Evolutionary conservation across 1,140 invertebrate genomes (phyloP).

Genomic region (Zophobas atratus): DNA sequence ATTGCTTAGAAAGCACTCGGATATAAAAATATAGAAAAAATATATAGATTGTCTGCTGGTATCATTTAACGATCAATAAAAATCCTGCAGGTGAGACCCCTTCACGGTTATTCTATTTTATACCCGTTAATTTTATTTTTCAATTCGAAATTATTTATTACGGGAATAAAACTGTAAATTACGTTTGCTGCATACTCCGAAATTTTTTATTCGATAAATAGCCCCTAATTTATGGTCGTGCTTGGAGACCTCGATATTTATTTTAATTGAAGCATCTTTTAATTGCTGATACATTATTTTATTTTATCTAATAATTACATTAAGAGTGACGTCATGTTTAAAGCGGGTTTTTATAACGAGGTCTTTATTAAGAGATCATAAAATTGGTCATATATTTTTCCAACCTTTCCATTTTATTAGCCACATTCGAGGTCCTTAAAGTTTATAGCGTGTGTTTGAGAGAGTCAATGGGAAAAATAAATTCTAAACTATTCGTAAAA

Average conservation of each 20-base stretch:
- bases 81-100: background rate
- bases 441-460: constrained; percentile 9
- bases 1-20: too few relatives aligned
- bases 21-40: too few relatives aligned
- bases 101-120: background rate
- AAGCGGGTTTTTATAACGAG: constrained; percentile 26
- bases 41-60: background rate
- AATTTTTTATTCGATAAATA: background rate
- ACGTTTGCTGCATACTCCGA: background rate
- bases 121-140: constrained; percentile 8
- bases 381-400: constrained; percentile 37
- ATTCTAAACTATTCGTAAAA: background rate
- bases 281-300: constrained; percentile 4
- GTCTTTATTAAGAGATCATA: constrained; percentile 37
- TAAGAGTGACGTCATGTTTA: constrained; percentile 32
- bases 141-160: constrained; percentile 12
- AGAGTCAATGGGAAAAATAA: constrained; percentile 15
- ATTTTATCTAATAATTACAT: constrained; percentile 35
- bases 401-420: constrained; percentile 15
- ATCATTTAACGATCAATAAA: constrained; percentile 14
- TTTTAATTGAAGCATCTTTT: constrained; percentile 21
- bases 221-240: background rate
- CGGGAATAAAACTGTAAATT: background rate
- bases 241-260: background rate
- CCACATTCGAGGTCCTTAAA: constrained; percentile 6